These are phyloP conservation scores for Diabrotica undecimpunctata DNA, from an alignment of 1,140 invertebrate genomes.

Conservation along the genomic window DNA sequence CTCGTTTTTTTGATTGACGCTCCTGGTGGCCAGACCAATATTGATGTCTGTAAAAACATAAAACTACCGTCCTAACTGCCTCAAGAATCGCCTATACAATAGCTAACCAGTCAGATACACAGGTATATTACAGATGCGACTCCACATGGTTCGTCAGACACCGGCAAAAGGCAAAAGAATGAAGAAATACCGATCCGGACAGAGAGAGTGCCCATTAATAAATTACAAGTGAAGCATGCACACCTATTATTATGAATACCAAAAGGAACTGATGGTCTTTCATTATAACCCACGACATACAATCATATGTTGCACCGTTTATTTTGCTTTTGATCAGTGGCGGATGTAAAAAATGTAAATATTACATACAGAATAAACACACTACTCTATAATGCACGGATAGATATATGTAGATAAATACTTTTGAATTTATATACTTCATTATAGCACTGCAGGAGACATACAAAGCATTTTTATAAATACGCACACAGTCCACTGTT, in stretches of 20 bases:
- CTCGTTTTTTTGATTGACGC: too few species aligned
- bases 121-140: background rate
- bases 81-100: background rate
- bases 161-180: background rate
- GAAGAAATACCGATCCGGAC: background rate
- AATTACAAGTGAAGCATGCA: constrained; percentile 2
- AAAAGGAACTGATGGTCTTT: constrained; percentile 2
- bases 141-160: background rate
- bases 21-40: background rate
- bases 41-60: background rate
- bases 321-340: background rate
- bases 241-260: constrained; percentile 2
- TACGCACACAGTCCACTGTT: too few species aligned
- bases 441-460: too few species aligned
- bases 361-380: too few species aligned
- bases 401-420: too few species aligned
- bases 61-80: background rate
- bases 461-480: too few species aligned
- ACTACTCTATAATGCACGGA: too few species aligned
- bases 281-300: background rate
- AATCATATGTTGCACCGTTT: background rate
- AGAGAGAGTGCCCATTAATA: background rate
- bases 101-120: background rate
- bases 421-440: too few species aligned
- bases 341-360: too few species aligned